phyloP scores from a whole-genome alignment of 2,113 vertebrate species.

The Murina feae region DNA sequence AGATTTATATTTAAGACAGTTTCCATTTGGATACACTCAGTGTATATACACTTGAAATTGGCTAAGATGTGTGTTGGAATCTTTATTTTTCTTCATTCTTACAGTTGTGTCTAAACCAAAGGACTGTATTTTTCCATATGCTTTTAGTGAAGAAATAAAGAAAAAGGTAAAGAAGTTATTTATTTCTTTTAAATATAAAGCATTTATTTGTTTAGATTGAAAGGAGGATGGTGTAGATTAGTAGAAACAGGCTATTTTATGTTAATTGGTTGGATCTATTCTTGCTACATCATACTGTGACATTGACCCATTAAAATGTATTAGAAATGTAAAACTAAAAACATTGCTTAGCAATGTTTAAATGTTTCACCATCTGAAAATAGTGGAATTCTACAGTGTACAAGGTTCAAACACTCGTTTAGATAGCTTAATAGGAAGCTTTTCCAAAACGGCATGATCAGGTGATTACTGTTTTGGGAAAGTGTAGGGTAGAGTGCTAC shows the following conservation, averaged over 20 bases:
- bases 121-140: slow-evolving; percentile 96
- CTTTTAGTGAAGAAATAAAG: slow-evolving; percentile 89
- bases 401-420: neutral
- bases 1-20: slow-evolving; percentile 16
- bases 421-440: slow-evolving; percentile 4
- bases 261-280: slow-evolving; percentile 31
- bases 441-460: slow-evolving; percentile 1
- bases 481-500: neutral
- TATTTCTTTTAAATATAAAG: slow-evolving; percentile 35
- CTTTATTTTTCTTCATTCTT: slow-evolving; percentile 35
- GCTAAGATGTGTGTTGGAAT: slow-evolving; percentile 37
- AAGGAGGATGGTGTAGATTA: neutral
- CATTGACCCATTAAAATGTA: slow-evolving; percentile 34
- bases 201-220: slow-evolving; percentile 28
- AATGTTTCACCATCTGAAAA: slow-evolving; percentile 16
- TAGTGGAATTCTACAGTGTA: neutral
- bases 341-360: slow-evolving; percentile 18
- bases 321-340: slow-evolving; percentile 16
- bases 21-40: slow-evolving; percentile 13
- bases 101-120: slow-evolving; percentile 92
- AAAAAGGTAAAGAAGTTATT: slow-evolving; percentile 85
- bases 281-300: neutral
- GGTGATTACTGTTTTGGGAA: neutral
- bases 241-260: neutral
- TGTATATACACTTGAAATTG: slow-evolving; percentile 22